Evolutionary conservation across 2,797 vertebrate genomes (phyloP).

Genomic region (Eulemur coronatus): DNA sequence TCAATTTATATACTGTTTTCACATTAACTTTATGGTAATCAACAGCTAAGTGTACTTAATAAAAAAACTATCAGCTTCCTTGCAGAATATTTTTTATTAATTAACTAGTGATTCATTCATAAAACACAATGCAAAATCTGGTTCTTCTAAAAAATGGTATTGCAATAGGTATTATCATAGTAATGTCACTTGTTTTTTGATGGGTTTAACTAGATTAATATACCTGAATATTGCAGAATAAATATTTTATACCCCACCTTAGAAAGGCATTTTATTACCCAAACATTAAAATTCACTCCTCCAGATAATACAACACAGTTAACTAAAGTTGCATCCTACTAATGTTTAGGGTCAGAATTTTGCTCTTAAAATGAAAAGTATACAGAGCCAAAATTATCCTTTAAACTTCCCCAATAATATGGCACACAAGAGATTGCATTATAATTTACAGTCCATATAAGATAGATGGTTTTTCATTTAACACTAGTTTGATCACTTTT

Average conservation of each 20-base stretch:
- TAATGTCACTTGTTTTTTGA: neutral
- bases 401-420: neutral
- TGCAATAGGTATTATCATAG: neutral
- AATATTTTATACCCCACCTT: neutral
- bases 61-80: conserved; percentile 11
- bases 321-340: conserved; percentile 7
- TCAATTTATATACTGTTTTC: neutral
- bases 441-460: neutral
- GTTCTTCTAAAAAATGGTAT: neutral
- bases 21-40: neutral
- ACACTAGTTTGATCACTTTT: neutral
- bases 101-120: neutral
- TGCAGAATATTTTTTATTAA: neutral
- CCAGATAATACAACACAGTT: neutral
- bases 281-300: neutral
- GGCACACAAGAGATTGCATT: neutral
- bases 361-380: conserved; percentile 23
- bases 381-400: neutral
- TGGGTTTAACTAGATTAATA: neutral
- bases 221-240: neutral
- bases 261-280: neutral
- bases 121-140: neutral
- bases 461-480: neutral
- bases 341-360: neutral
- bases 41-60: neutral